Base-by-base conservation (phyloP, 2,888 invertebrate species). In the Drosophila stalkeri region DNA sequence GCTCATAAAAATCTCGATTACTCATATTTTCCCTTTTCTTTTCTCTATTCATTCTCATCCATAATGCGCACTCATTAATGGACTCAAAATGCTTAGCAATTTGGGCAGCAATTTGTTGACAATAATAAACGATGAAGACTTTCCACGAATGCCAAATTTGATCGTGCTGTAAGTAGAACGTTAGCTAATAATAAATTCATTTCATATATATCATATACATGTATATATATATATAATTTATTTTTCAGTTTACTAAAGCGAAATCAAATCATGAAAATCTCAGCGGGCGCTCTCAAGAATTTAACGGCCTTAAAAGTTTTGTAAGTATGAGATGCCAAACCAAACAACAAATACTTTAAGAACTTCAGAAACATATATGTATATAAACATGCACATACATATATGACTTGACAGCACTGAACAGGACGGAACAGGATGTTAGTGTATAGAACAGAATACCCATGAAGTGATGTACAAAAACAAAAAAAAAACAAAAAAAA, bases 201-300 rank as follows among this genome's bases (percentile, higher is more conserved):
- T 18, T 0, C 56, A 37, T 5, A 9, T 41, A 18, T 35, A n/a
- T 27, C 12, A 46, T 23, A 18, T 18, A 39, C 39, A 20, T 43
- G 23, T 63, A n/a, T 52, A 39, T 20, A n/a, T 52, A 39, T 20
- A 33, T 57, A 27, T 63, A 60, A 14, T 80, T 68, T 94, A 72
- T 95, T 77, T 64, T 94, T 72, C 95, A 98, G 98, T 92, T 95
- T 97, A 90, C 94, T 98, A 92, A 96, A 96, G 92, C 95, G 97
- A 91, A 99, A 99, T 94, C 96, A 96, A 93, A 96, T 99, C 92
- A 94, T 94, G 78, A 94, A 94, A 92, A 96, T 99, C 90, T 95
- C 96, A 84, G 95, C 95, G 83, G 95, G 95, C 83, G 97, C 97
- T 66, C 98, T 99, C 93, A 93, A 94, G 84, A 96, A 96, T 93